Conservation (phyloP, 1,140 invertebrate species). For the Nomia melanderi region DNA sequence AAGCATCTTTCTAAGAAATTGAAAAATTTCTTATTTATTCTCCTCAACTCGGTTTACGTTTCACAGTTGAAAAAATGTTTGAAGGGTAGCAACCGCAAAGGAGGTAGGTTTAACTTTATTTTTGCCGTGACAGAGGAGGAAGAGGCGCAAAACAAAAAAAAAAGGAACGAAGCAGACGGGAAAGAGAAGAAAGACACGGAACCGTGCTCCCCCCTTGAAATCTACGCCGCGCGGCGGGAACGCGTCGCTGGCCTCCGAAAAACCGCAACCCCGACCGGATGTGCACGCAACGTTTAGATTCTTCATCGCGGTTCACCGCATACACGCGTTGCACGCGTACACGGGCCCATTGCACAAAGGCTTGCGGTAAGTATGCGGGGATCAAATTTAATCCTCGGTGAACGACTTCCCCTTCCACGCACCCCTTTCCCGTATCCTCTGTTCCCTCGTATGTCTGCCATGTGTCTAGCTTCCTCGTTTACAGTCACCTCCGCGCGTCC, state of each 20-base stretch:
- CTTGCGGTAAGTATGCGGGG: constrained; percentile 58
- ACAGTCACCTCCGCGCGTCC: neutral
- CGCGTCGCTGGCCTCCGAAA: constrained; percentile 43
- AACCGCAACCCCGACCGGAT: constrained; percentile 59
- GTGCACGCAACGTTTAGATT: constrained; percentile 64
- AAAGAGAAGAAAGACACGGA: constrained; percentile 12
- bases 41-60: too few relatives aligned
- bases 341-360: constrained; percentile 53
- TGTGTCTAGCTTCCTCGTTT: neutral
- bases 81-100: too few relatives aligned
- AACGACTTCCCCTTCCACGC: constrained; percentile 39
- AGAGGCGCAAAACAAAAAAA: too few relatives aligned
- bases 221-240: neutral
- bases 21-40: too few relatives aligned
- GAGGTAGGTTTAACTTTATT: too few relatives aligned
- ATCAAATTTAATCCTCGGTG: constrained; percentile 65
- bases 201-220: neutral
- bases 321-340: constrained; percentile 44
- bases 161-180: constrained; percentile 5
- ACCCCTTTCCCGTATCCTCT: neutral
- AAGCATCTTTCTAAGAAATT: too few relatives aligned
- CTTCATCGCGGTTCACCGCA: constrained; percentile 62
- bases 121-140: neutral
- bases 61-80: too few relatives aligned
- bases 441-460: neutral